Percentiles rank a stretch among this genome's conserved stretches.
phyloP scores from a whole-genome alignment of 2,113 vertebrate species.

The Gambusia holbrooki region DNA sequence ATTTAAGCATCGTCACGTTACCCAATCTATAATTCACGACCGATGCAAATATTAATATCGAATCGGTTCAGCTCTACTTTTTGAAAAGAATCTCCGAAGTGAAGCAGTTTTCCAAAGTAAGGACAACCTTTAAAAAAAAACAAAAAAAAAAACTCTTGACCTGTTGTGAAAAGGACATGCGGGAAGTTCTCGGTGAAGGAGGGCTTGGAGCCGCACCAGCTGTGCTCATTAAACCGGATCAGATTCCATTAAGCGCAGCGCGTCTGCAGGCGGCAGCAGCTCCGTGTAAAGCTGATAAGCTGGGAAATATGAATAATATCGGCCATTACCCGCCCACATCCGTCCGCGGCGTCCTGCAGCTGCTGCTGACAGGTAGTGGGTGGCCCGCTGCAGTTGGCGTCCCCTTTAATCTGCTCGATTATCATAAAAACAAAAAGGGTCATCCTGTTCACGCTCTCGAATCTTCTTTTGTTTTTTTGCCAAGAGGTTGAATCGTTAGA shows the following conservation, averaged over 20 bases:
- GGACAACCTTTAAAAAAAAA: conserved; percentile 53
- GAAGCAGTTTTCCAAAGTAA: conserved; percentile 9
- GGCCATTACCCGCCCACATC: conserved; percentile 52
- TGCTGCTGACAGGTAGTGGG: conserved; percentile 52
- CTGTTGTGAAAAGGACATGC: conserved; percentile 38
- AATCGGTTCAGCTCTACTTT: too few species aligned
- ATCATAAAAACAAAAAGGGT: conserved; percentile 5
- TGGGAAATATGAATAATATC: conserved; percentile 47
- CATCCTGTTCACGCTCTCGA: conserved; percentile 8
- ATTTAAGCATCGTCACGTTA: too few species aligned
- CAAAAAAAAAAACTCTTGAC: conserved; percentile 21
- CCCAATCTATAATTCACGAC: too few species aligned
- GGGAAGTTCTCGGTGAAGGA: conserved; percentile 24
- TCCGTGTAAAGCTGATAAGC: conserved; percentile 40
- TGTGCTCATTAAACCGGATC: conserved; percentile 49
- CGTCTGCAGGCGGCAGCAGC: conserved; percentile 23
- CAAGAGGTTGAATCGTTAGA: too few species aligned
- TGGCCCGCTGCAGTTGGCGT: conserved; percentile 24
- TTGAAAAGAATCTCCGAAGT: conserved; percentile 2
- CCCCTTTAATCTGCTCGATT: conserved; percentile 39
- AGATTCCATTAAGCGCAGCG: conserved; percentile 36
- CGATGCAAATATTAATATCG: too few species aligned
- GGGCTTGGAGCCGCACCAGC: conserved; percentile 29
- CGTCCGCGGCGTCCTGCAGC: conserved; percentile 39
- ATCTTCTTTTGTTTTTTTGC: conserved; percentile 7